Evolutionary conservation across 2,113 vertebrate genomes (phyloP).

Genomic region (Progne subis): DNA sequence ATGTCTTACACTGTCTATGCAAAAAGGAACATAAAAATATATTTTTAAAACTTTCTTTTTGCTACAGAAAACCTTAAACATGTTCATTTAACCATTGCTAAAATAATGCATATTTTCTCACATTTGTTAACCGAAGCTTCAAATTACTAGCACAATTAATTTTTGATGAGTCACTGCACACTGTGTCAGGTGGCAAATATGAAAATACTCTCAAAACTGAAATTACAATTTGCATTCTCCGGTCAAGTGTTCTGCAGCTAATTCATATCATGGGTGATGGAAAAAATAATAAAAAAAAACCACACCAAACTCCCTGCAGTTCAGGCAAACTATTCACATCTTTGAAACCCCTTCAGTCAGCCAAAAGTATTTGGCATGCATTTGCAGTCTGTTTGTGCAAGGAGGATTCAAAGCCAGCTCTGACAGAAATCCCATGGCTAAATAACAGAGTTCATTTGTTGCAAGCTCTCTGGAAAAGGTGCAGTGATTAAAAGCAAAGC

Average conservation of each 20-base stretch:
- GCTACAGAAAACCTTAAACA: background rate
- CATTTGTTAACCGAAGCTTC: background rate
- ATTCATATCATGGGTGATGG: background rate
- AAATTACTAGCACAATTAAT: constrained; percentile 13
- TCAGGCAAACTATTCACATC: background rate
- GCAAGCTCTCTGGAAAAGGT: background rate
- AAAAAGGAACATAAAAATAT: background rate
- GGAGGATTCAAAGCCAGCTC: background rate
- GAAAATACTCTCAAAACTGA: background rate
- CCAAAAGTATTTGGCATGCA: background rate
- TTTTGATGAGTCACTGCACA: constrained; percentile 43
- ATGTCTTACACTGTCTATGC: background rate
- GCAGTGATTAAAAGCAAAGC: background rate
- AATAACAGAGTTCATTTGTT: background rate
- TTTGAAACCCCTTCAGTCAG: background rate
- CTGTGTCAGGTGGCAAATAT: background rate
- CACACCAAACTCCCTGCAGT: background rate
- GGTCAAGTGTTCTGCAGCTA: background rate
- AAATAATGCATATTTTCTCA: background rate
- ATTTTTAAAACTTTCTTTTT: background rate
- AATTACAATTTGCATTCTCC: background rate
- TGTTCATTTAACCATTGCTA: background rate
- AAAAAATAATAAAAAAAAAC: background rate
- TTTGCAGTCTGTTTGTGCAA: background rate
- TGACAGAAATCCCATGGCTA: background rate